phyloP scores from a whole-genome alignment of 2,797 vertebrate genomes.

The Tenualosa thibaudeaui region DNA sequence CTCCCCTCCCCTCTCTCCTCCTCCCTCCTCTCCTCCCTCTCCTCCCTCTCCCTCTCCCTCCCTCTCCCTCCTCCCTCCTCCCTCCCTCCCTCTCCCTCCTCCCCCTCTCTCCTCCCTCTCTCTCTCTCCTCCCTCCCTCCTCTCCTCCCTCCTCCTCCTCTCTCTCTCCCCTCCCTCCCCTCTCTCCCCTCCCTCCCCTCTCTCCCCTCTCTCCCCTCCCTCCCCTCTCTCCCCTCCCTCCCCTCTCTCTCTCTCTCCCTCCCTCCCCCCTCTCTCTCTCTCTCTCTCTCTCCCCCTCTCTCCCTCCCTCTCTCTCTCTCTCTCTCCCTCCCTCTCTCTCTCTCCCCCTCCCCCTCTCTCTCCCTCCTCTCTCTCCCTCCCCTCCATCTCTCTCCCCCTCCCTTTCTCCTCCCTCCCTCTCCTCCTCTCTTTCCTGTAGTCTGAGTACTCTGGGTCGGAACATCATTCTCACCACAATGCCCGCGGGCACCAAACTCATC shows the following conservation, averaged over 20 bases:
- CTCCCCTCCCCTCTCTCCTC: neutral
- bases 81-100: too few relatives aligned
- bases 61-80: too few relatives aligned
- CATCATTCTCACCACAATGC: constrained; percentile 97
- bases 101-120: too few relatives aligned
- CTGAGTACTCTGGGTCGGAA: constrained; percentile 93
- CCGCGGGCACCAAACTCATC: constrained; percentile 93
- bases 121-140: too few relatives aligned
- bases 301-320: neutral
- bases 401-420: neutral
- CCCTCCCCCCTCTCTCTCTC: too few relatives aligned
- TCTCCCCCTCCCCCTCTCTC: neutral
- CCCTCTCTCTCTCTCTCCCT: too few relatives aligned
- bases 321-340: neutral
- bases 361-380: neutral
- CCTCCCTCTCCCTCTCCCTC: neutral
- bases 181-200: too few relatives aligned
- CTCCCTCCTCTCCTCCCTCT: neutral
- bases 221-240: too few relatives aligned
- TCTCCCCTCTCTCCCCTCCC: too few relatives aligned
- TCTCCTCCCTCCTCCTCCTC: too few relatives aligned
- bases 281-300: too few relatives aligned
- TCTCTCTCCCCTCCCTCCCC: too few relatives aligned
- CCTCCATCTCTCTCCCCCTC: neutral
- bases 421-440: constrained; percentile 62